Percentiles rank a stretch among this genome's conserved stretches.
phyloP scores from a whole-genome alignment of 2,113 vertebrate genomes.

The Hippocampus barbouri region DNA sequence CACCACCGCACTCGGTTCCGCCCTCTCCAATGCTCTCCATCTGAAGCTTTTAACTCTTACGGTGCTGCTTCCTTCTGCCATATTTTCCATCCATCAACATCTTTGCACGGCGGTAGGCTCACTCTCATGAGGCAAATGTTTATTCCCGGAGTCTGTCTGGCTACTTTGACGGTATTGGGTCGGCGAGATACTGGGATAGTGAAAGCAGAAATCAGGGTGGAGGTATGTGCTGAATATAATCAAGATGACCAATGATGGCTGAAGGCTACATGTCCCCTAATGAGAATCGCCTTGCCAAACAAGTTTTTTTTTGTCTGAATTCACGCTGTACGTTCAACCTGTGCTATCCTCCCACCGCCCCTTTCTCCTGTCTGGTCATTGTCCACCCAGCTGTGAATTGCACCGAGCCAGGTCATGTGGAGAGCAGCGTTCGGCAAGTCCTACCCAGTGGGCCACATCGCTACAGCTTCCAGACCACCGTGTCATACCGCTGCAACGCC shows the following conservation, averaged over 20 bases:
- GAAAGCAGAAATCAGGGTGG: constrained; percentile 16
- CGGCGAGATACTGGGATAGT: constrained; percentile 6
- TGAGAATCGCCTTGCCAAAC: background rate
- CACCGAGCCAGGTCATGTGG: constrained; percentile 90
- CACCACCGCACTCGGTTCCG: background rate
- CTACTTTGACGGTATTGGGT: constrained; percentile 38
- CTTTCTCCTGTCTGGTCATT: background rate
- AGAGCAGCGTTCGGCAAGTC: constrained; percentile 86
- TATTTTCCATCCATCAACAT: constrained; percentile 53
- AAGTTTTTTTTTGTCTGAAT: background rate
- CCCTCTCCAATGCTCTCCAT: constrained; percentile 45
- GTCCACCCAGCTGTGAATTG: constrained; percentile 88
- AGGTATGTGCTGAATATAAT: constrained; percentile 1
- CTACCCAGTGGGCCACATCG: constrained; percentile 82
- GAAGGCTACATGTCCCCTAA: background rate
- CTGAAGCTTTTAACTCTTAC: constrained; percentile 57
- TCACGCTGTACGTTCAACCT: background rate
- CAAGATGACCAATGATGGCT: background rate
- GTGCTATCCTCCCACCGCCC: background rate
- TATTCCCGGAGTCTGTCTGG: constrained; percentile 48
- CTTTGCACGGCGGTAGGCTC: constrained; percentile 45
- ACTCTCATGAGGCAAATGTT: constrained; percentile 60
- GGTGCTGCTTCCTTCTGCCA: constrained; percentile 44
- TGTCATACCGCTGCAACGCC: constrained; percentile 88
- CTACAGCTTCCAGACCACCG: constrained; percentile 90